Conservation (phyloP, 2,113 vertebrate species). For the Stercorarius parasiticus region DNA sequence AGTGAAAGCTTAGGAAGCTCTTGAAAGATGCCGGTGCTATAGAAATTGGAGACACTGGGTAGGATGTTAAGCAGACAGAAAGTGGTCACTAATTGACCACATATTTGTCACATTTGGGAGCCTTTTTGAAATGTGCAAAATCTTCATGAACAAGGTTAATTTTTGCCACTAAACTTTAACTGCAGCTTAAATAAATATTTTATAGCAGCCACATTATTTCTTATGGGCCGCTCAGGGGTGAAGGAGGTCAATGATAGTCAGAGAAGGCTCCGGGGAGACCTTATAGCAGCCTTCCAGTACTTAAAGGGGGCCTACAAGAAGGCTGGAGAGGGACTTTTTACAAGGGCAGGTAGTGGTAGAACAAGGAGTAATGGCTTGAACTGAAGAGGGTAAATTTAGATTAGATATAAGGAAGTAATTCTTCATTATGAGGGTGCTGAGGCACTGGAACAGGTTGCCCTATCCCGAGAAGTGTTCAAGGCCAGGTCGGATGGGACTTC, state of each 20-base stretch:
- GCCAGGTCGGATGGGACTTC: not conserved
- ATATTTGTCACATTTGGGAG: not conserved
- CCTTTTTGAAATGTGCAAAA: not conserved
- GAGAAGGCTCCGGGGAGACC: not conserved
- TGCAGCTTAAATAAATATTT: not conserved
- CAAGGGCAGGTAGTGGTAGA: not conserved
- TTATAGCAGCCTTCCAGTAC: not conserved
- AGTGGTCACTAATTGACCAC: not conserved
- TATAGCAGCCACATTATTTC: not conserved
- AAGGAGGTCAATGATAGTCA: not conserved
- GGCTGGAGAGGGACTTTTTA: not conserved
- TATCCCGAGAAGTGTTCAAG: not conserved
- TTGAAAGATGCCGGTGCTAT: not conserved
- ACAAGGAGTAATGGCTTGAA: not conserved
- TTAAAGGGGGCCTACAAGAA: not conserved
- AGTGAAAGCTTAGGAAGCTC: not conserved
- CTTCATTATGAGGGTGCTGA: not conserved
- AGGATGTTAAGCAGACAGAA: not conserved
- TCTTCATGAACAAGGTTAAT: not conserved
- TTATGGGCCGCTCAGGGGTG: not conserved
- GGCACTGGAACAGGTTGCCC: not conserved
- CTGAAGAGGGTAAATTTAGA: not conserved
- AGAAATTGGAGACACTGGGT: not conserved
- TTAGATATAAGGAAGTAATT: not conserved
- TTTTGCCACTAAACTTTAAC: not conserved